These are phyloP conservation scores for Spatula versicolor DNA, from an alignment of 2,797 vertebrate genomes.

Conservation along the genomic window DNA sequence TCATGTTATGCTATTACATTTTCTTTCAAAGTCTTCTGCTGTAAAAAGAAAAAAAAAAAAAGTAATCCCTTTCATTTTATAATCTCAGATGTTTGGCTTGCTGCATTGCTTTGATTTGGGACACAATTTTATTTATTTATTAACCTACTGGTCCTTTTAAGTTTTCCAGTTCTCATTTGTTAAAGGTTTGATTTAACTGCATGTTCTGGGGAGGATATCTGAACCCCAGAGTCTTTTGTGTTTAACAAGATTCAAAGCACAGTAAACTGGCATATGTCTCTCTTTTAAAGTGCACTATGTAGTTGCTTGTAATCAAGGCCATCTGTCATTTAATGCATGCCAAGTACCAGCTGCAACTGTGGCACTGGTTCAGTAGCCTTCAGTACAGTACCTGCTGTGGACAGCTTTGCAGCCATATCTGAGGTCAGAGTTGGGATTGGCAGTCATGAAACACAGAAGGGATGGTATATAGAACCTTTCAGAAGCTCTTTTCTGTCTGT, in stretches of 20 bases:
- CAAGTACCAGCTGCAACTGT: neutral
- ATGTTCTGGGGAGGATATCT: neutral
- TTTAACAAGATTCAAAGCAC: constrained; percentile 25
- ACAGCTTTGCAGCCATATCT: neutral
- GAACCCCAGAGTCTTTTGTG: neutral
- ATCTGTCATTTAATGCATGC: constrained; percentile 49
- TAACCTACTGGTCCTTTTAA: neutral
- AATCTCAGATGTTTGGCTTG: neutral
- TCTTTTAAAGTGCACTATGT: neutral
- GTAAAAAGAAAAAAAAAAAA: neutral
- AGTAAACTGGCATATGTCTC: neutral
- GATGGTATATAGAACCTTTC: neutral
- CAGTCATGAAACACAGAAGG: neutral
- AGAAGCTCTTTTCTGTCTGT: neutral
- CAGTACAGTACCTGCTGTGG: neutral
- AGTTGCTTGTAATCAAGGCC: constrained; percentile 25
- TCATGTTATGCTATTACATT: neutral
- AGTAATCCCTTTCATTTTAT: neutral
- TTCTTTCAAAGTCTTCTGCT: neutral
- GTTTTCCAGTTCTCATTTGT: neutral
- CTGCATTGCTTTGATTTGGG: neutral
- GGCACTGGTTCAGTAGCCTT: neutral
- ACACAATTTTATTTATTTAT: neutral
- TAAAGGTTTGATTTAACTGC: neutral
- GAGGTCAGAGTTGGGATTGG: neutral